A percentile compares a stretch with the other conserved stretches of the same genome.
Evolutionary conservation across 2,797 vertebrate species (phyloP).

Genomic region (Prionace glauca): DNA sequence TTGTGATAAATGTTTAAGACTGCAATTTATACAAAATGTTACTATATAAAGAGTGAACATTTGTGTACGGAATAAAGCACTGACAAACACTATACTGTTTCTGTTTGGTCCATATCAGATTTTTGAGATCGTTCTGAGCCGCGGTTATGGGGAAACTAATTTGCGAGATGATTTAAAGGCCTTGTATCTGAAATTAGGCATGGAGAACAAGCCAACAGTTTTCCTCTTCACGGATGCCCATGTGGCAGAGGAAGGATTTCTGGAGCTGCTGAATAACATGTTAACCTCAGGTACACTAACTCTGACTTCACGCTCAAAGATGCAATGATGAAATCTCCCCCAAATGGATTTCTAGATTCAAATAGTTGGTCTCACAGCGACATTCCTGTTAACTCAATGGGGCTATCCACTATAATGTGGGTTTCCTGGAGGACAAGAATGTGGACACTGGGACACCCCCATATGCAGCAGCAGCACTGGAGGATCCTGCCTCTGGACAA

Average conservation of each 20-base stretch:
- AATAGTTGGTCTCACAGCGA: background rate
- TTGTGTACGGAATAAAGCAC: background rate
- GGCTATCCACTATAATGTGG: background rate
- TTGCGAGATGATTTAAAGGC: slow-evolving; percentile 83
- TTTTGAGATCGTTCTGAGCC: slow-evolving; percentile 82
- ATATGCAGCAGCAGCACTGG: no score
- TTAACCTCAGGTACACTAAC: slow-evolving; percentile 78
- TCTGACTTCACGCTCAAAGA: background rate
- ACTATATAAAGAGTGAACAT: background rate
- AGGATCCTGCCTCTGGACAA: no score
- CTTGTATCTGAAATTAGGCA: slow-evolving; percentile 78
- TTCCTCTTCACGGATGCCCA: slow-evolving; percentile 91
- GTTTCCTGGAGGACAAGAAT: no score
- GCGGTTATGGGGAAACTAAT: slow-evolving; percentile 78
- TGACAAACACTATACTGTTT: background rate
- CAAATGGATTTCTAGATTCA: background rate
- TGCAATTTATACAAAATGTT: background rate
- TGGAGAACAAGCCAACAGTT: slow-evolving; percentile 76
- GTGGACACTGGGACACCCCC: no score
- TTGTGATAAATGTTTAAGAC: background rate
- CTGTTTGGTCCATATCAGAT: slow-evolving; percentile 58
- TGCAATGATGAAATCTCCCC: background rate
- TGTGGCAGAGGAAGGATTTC: slow-evolving; percentile 85
- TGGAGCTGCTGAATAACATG: slow-evolving; percentile 98
- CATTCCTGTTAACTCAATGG: background rate